A percentile compares a stretch with the other conserved stretches of the same genome.
phyloP scores from a whole-genome alignment of 1,140 invertebrate genomes.

The Zaprionus tsacasi region DNA sequence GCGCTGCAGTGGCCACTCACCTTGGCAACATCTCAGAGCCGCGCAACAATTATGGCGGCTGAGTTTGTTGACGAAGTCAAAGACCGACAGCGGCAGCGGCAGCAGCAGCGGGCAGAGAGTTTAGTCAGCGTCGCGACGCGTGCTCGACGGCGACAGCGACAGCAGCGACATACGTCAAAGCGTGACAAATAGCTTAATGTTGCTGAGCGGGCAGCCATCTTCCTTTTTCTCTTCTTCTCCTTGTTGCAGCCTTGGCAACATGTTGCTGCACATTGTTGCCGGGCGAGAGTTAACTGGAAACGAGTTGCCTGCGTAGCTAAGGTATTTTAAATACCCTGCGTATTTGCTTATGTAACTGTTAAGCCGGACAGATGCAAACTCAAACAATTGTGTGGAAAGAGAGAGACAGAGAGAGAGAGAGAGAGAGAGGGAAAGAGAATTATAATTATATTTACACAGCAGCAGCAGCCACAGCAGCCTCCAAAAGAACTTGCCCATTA shows the following conservation, averaged over 20 bases:
- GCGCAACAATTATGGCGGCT: conserved; percentile 44
- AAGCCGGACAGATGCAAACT: conserved; percentile 30
- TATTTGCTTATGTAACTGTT: conserved; percentile 50
- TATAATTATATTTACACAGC: conserved; percentile 49
- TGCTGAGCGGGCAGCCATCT: conserved; percentile 6
- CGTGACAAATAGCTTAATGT: conserved; percentile 66
- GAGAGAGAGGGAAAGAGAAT: conserved; percentile 9
- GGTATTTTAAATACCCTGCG: conserved; percentile 2
- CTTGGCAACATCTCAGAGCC: conserved; percentile 55
- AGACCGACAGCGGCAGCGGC: conserved; percentile 53
- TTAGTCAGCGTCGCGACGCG: conserved; percentile 31
- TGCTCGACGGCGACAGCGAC: conserved; percentile 28
- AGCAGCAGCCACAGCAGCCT: conserved; percentile 23
- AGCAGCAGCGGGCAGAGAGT: conserved; percentile 1
- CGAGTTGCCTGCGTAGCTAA: conserved; percentile 51
- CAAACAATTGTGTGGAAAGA: conserved; percentile 11
- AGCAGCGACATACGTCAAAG: conserved; percentile 58
- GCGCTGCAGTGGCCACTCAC: conserved; percentile 56
- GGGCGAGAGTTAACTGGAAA: conserved; percentile 18
- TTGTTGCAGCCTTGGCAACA: not conserved
- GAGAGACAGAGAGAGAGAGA: not conserved
- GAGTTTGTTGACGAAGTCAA: conserved; percentile 64
- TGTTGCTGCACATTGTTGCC: conserved; percentile 27
- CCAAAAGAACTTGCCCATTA: conserved; percentile 39
- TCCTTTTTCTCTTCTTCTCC: conserved; percentile 21